Evolutionary conservation across 2,113 vertebrate genomes (phyloP).

Genomic region (Megaceryle maxima): DNA sequence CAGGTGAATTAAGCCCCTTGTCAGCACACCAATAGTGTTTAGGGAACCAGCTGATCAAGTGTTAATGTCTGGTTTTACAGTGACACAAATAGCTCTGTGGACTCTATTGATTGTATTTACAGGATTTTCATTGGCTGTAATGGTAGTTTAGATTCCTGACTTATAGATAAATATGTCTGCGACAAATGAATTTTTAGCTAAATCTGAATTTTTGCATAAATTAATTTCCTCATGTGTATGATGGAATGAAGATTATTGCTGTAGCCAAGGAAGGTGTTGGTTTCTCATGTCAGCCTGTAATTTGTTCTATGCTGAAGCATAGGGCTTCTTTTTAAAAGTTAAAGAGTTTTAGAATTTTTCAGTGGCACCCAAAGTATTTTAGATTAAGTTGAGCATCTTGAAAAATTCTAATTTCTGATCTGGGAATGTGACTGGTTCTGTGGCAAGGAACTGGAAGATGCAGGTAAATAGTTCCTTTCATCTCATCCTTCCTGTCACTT

Average conservation of each 20-base stretch:
- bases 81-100: neutral
- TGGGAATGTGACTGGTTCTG: neutral
- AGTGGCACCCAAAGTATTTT: neutral
- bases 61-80: neutral
- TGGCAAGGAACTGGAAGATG: neutral
- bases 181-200: fast-evolving
- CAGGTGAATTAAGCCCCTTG: neutral
- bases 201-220: neutral
- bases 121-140: neutral
- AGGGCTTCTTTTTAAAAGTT: neutral
- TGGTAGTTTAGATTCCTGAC: neutral
- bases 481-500: neutral
- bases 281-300: neutral
- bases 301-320: neutral
- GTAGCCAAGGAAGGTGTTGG: neutral
- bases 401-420: neutral
- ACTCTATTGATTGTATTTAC: neutral
- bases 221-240: neutral
- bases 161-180: neutral
- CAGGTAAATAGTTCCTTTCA: neutral
- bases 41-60: neutral
- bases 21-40: neutral
- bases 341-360: neutral
- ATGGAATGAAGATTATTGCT: neutral
- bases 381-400: neutral